phyloP scores from a whole-genome alignment of 2,113 vertebrate species.

The Prionailurus bengalensis region DNA sequence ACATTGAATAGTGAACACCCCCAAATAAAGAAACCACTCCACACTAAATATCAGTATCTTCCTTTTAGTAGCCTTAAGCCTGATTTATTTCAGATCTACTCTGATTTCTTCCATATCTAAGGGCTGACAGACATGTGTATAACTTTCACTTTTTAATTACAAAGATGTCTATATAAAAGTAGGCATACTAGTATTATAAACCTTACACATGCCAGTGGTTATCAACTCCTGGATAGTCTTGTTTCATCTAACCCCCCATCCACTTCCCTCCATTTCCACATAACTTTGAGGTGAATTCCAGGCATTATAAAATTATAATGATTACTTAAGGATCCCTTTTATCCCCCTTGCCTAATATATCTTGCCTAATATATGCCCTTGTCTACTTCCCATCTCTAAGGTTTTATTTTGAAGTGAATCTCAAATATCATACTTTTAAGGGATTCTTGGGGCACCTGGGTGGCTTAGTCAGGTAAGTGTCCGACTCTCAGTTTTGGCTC shows the following conservation, averaged over 20 bases:
- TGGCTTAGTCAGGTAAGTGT: neutral
- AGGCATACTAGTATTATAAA: slow-evolving; percentile 4
- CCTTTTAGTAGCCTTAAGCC: neutral
- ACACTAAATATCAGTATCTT: neutral
- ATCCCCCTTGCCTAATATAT: neutral
- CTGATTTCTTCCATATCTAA: neutral
- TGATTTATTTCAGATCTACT: neutral
- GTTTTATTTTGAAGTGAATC: slow-evolving; percentile 16
- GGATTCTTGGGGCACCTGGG: neutral
- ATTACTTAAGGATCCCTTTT: neutral
- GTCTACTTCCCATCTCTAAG: neutral
- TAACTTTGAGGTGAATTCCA: neutral
- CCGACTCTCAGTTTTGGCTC: neutral
- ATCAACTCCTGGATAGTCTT: neutral
- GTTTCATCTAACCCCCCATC: neutral
- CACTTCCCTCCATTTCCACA: neutral
- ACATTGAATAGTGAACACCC: neutral
- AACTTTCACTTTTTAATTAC: neutral
- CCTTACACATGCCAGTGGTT: neutral
- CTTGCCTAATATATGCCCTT: neutral
- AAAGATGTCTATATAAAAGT: neutral
- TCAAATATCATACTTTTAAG: slow-evolving; percentile 5
- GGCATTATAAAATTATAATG: neutral
- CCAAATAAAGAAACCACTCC: neutral
- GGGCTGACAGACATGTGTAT: neutral